Base-by-base conservation (phyloP, 2,113 vertebrate species). In the Ceyx melanurus region DNA sequence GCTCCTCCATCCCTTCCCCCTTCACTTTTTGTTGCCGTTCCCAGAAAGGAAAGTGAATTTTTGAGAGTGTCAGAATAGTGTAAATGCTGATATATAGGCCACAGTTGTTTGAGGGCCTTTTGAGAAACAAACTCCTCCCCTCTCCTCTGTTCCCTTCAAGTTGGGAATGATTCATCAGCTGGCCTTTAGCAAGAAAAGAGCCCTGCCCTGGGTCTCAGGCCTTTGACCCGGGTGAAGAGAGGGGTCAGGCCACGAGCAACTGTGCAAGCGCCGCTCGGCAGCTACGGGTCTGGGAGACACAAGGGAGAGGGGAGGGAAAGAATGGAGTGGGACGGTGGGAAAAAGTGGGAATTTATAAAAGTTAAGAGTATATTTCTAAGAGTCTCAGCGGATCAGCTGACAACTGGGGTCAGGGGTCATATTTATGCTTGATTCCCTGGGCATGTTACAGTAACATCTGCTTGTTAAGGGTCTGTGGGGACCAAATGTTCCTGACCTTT, bases 391-490 rank as follows among this genome's bases (percentile, higher is more conserved):
- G 98, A 98, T 99, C 98, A 99, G 98, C 98, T 99, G 99, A 99
- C 98, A 98, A 88, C 90, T 6, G 9, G 81, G 99, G 98, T 99
- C 98, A 98, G 91, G 96, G 99, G 98, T 98, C 97, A 57, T 98
- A 98, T 99, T 99, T 99, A 98, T 98, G 97, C 98, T 98, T 97
- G 97, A 98, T 98, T 98, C 98, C 97, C 97, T 97, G 97, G 97
- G 97, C 97, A 97, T 97, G 98, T 98, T 99, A 99, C 99, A 99
- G 99, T 99, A 99, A 99, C 98, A 99, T 99, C 98, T 99, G 98
- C 97, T 98, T 98, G 98, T 98, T 98, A 98, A 98, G 97, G 97
- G 97, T 97, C 97, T 97, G 96, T 68, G 82, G 97, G 97, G 98
- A 98, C 97, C 95, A 96, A 98, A 98, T 95, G 93, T 97, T 98